phyloP scores from a whole-genome alignment of 2,888 invertebrate species.

The Baronia brevicornis region DNA sequence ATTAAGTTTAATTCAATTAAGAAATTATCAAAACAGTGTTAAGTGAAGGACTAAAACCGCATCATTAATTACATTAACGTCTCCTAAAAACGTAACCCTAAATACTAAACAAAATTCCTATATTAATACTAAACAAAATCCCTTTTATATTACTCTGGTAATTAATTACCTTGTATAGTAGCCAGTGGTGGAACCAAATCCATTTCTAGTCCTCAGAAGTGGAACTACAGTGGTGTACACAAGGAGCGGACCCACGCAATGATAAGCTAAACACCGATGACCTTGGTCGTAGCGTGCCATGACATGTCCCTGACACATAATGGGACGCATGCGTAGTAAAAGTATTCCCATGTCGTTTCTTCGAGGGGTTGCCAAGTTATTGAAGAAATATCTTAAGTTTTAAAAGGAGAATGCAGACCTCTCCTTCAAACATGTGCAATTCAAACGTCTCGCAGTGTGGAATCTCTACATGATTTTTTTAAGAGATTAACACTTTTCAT shows the following conservation, averaged over 20 bases:
- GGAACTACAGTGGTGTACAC: conserved; percentile 18
- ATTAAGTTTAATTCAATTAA: no score
- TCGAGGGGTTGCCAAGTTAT: conserved; percentile 41
- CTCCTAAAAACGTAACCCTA: conserved; percentile 8
- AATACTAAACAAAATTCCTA: background rate
- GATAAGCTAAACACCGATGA: conserved; percentile 53
- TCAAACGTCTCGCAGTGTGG: no score
- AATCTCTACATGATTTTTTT: no score
- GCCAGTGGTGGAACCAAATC: conserved; percentile 41
- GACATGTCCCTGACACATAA: conserved; percentile 64
- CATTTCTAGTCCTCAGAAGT: conserved; percentile 27
- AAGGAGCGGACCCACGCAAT: conserved; percentile 29
- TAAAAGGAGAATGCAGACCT: no score
- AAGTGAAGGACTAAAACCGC: no score
- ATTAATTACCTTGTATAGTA: conserved; percentile 37
- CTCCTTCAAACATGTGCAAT: no score
- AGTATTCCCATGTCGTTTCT: conserved; percentile 7
- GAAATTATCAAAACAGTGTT: no score
- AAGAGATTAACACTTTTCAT: no score
- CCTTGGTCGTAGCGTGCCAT: conserved; percentile 47
- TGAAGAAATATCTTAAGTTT: background rate
- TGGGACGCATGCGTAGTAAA: conserved; percentile 46
- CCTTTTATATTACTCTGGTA: no score
- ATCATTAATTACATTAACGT: no score
- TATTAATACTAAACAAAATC: background rate